Base-by-base conservation (phyloP, 2,113 vertebrate species). In the Tragelaphus imberbis region DNA sequence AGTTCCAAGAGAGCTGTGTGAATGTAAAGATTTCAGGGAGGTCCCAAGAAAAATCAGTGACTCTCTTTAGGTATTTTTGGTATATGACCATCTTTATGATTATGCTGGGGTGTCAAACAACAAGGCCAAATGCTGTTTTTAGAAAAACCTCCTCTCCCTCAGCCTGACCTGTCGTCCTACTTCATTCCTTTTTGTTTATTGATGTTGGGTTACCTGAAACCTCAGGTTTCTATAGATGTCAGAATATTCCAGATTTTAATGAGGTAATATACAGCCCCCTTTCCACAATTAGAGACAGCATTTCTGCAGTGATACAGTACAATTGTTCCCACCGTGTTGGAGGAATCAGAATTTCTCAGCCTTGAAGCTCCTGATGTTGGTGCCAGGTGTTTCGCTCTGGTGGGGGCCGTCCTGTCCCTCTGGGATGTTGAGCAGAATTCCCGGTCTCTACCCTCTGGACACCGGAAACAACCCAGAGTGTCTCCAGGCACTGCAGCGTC, bases 271-370 rank as follows among this genome's bases (percentile, higher is more conserved):
- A 12, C 6, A 25, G 40, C 9, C 23, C 13, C 8, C 49, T 2
- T 2, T 6, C 27, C 61, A 28, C 51, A 44, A 5, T 19, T 19
- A 30, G 36, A 16, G 17, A 4, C 3, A 28, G 0, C 4, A 3
- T 47, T 59, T 92, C 47, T 68, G 13, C 47, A 44, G 21, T 36
- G 80, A 61, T n/a, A 63, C 0, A 13, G 6, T 36, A 23, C 0
- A 2, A 11, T 23, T 2, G 6, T 81, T 56, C 21, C 47, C 28
- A 7, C 30, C 8, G 9, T 2, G 3, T 49, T 28, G 33, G 30
- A 47, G 8, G 3, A 51, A 13, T 82, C 7, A 14, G 19, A 11
- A 19, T 55, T 61, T 56, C 56, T 59, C 28, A 5, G 1, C 40
- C 21, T 85, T 4, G 11, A 82, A 36, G 4, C 9, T 55, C 0